Base-by-base conservation (phyloP, 2,797 vertebrate genomes). In the Zalophus californianus region DNA sequence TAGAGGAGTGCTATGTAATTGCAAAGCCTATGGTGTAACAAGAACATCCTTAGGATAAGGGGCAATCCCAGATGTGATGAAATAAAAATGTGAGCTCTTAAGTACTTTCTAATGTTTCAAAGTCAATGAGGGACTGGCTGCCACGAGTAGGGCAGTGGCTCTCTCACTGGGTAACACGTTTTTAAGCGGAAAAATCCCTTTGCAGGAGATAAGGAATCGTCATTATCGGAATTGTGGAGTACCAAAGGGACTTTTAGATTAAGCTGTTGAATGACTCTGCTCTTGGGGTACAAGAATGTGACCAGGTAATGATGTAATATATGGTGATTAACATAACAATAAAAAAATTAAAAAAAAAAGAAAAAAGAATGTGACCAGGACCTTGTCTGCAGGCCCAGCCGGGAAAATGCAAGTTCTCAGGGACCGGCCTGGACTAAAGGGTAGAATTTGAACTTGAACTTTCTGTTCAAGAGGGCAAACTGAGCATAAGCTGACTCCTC, bases 71-170 rank as follows among this genome's bases (percentile, higher is more conserved):
- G 80, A 73, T 58, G 90, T 50, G 73, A 91, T 94, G 79, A 95
- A 95, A 92, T 82, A 68, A 90, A 91, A 96, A 62, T 79, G 93
- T 94, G 92, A 96, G 87, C 54, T 52, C 77, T 75, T 97, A 95
- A 97, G 92, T 91, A 91, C 90, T 91, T 97, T 95, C 95, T 94
- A 97, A 97, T 94, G 95, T 93, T 90, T 92, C 92, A 90, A 56
- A 96, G 93, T 95, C 98, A 96, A 56, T 25, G 90, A 93, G 87
- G 75, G 70, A 84, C 60, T 91, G 60, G 41, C 64, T 75, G 32
- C 90, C 54, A 48, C 60, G 80, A 73, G 58, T 79, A 50, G 77
- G 35, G 73, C n/a, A 29, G 92, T 32, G 58, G 62, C 70, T 77
- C 29, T 91, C 44, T 90, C 68, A 83, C 48, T 44, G n/a, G 50